Base-by-base conservation (phyloP, 1,140 invertebrate species). In the Drosophila carrolli region DNA sequence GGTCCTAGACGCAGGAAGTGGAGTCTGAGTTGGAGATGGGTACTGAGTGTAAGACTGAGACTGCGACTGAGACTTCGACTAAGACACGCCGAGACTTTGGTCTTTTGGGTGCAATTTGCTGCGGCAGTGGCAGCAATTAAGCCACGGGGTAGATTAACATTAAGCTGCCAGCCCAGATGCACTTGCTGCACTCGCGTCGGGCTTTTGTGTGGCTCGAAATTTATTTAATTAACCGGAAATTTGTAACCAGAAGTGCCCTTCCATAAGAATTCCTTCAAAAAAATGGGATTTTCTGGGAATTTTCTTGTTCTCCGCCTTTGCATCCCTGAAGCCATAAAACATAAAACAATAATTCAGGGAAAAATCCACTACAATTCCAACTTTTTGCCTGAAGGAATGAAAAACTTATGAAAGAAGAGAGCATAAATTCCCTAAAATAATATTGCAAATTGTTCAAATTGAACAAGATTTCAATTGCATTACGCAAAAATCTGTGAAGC, bases 71-170 rank as follows among this genome's bases (percentile, higher is more conserved):
- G 55, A 54, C 47, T 23, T 1, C 1, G 54, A 56, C 81, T 65
- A 16, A 71, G 68, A 68, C 68, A 44, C 37, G 51, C 63, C 47
- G 50, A 35, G 41, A 56, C 70, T 50, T 59, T 62, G 65, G 67
- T 59, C 88, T 88, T 91, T 89, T 89, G 89, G 89, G 84, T 72
- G 84, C 89, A 83, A 91, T 91, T 91, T 91, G 66, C 78, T 66
- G 75, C 16, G 19, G 67, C 66, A 89, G 75, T 78, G 89, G 76
- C 75, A 80, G 89, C 89, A 91, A 91, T 91, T 91, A 91, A 89
- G 89, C 76, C 84, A 79, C 70, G 53, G 82, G 81, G 80, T 84
- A 89, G 83, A 88, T 88, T 88, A 88, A 80, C 84, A 83, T 80
- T 80, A 89, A 86, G 84, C 83, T 74, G 66, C 65, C 72, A 32